Conservation (phyloP, 2,797 vertebrate species). For the Cuculus canorus region DNA sequence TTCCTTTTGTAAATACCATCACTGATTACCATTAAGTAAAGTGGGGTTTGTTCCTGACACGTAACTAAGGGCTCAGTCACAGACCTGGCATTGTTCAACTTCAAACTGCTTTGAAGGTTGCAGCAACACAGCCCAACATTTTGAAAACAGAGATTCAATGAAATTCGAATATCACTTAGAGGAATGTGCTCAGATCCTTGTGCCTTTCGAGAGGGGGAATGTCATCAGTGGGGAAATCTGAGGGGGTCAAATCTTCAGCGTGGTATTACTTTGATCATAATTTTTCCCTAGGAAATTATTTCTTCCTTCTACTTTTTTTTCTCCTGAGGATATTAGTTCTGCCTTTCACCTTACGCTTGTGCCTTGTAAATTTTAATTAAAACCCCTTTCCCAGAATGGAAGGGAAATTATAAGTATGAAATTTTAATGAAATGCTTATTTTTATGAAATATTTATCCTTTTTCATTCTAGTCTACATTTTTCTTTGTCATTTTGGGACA, state of each 20-base stretch:
- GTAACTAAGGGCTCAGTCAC: neutral
- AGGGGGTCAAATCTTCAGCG: neutral
- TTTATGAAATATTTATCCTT: conserved; percentile 58
- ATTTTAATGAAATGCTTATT: conserved; percentile 62
- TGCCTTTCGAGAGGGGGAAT: neutral
- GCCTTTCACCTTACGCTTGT: conserved; percentile 11
- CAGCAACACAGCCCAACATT: neutral
- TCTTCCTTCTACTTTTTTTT: neutral
- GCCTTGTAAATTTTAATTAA: conserved; percentile 54
- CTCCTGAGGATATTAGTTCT: conserved; percentile 7
- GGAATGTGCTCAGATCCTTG: neutral
- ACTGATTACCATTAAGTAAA: neutral
- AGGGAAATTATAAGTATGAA: conserved; percentile 26
- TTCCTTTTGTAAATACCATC: neutral
- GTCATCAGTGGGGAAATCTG: neutral
- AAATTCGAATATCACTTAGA: neutral
- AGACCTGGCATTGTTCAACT: neutral
- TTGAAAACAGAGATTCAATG: neutral
- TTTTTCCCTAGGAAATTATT: neutral
- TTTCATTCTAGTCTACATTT: conserved; percentile 8
- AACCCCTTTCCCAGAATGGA: neutral
- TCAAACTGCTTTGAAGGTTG: neutral
- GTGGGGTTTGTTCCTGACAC: neutral
- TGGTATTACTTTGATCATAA: neutral
- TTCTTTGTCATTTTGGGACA: conserved; percentile 23